Evolutionary conservation across 2,797 vertebrate genomes (phyloP), one percentile per base, ranked within the genome.

Genomic region (Sphenodon punctatus): DNA sequence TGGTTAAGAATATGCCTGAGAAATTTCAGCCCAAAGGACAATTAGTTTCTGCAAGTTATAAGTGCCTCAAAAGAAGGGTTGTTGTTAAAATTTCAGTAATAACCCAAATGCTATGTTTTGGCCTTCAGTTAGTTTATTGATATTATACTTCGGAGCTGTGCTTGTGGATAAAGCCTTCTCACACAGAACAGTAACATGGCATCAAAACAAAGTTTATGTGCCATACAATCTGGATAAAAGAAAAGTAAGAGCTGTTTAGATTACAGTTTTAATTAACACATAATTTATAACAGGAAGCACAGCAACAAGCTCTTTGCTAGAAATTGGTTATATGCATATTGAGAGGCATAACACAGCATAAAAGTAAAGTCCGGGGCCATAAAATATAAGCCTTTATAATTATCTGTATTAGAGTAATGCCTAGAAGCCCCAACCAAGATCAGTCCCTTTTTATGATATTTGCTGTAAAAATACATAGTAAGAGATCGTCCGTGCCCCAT

Each of bases 131-230:
- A 77, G 86, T 87, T 92, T 88, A 77, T 80, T 89, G 85, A 83
- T 87, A 81, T 45, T 68, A 51, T 80, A 23, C 41, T 2, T 4
- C 71, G 32, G 65, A 87, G 51, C 84, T 82, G 14, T 32, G 51
- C 66, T 89, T 78, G 75, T 88, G 86, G 85, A 86, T 90, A 92
- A 90, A 90, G 66, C 36, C 73, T 89, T 46, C 67, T 93, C 82
- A 25, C 84, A 66, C 56, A 10, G 67, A 91, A 83, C 15, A 77
- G 43, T 74, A 80, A 38, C n/a, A 16, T 72, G 68, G 75, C 67
- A 77, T 82, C 89, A 80, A 81, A 84, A 87, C 82, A 79, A 93
- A 92, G 84, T 91, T 92, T 88, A 79, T 84, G 87, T 86, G 76
- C 82, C 90, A 23, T 60, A 64, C 15, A 4, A 3, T 87, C 30